These are phyloP conservation scores for Calosoma granatense DNA, from an alignment of 1,140 invertebrate genomes.

Conservation along the genomic window DNA sequence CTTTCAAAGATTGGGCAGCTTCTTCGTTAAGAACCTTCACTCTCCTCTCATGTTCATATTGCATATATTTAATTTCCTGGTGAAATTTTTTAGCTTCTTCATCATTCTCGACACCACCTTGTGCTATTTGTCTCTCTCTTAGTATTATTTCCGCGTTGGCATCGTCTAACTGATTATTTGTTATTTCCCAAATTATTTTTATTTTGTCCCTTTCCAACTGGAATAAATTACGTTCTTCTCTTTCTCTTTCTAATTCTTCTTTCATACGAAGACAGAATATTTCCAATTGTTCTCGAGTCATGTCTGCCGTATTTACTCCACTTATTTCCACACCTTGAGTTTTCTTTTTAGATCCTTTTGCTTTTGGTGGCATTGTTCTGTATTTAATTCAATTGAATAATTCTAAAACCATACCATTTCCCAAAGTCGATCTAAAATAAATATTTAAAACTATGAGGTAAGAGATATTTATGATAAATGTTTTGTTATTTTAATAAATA, in stretches of 20 bases:
- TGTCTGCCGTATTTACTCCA: slow-evolving; percentile 83
- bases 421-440: too few species aligned
- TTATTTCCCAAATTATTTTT: slow-evolving; percentile 89
- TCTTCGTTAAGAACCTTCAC: slow-evolving; percentile 69
- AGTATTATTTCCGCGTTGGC: too few species aligned
- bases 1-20: slow-evolving; percentile 61
- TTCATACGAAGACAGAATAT: slow-evolving; percentile 77
- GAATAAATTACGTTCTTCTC: slow-evolving; percentile 91
- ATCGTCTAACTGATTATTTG: slow-evolving; percentile 73
- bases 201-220: slow-evolving; percentile 92
- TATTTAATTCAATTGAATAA: too few species aligned
- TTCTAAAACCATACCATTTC: too few species aligned
- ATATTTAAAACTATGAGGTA: too few species aligned
- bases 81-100: slow-evolving; percentile 78
- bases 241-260: slow-evolving; percentile 84
- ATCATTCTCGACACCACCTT: slow-evolving; percentile 80
- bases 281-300: slow-evolving; percentile 88
- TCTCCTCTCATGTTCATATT: slow-evolving; percentile 83
- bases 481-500: too few species aligned
- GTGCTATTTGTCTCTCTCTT: slow-evolving; percentile 78
- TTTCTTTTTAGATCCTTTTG: too few species aligned
- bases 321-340: slow-evolving; percentile 71
- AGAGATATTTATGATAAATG: too few species aligned
- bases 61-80: slow-evolving; percentile 85
- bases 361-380: too few species aligned